Evolutionary conservation across 1,140 invertebrate genomes (phyloP).

Genomic region (Geopemphigus sp.): DNA sequence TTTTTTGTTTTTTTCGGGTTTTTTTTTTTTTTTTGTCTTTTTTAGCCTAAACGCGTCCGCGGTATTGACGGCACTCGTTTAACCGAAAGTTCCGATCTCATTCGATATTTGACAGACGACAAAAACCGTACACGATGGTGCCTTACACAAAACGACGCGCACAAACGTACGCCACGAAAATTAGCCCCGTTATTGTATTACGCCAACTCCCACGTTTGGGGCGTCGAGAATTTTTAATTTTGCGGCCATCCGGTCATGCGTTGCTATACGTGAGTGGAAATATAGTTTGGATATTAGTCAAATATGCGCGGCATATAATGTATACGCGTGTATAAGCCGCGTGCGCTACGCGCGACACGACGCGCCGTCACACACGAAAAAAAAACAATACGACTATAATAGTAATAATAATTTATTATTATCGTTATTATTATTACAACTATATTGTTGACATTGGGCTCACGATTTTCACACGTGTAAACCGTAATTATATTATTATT

Average conservation of each 20-base stretch:
- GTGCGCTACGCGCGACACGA: background rate
- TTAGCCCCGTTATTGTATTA: conserved; percentile 43
- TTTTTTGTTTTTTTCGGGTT: background rate
- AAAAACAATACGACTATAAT: conserved; percentile 16
- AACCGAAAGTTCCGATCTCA: conserved; percentile 31
- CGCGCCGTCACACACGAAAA: background rate
- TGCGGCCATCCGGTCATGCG: conserved; percentile 43
- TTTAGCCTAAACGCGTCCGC: background rate
- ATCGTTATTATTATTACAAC: background rate
- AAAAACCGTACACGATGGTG: too few relatives aligned
- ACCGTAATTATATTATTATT: background rate
- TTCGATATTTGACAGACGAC: conserved; percentile 26
- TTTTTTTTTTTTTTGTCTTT: background rate
- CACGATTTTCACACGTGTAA: background rate
- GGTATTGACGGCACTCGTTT: conserved; percentile 1
- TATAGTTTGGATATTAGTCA: conserved; percentile 38
- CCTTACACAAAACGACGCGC: conserved; percentile 1
- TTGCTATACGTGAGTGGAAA: conserved; percentile 37
- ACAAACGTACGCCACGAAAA: background rate
- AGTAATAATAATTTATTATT: background rate
- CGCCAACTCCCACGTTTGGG: conserved; percentile 39
- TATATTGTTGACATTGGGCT: background rate
- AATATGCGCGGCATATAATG: background rate
- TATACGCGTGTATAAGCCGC: background rate
- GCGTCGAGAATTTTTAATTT: conserved; percentile 47